Percentiles rank a stretch among this genome's conserved stretches.
Evolutionary conservation across 2,888 invertebrate genomes (phyloP).

Genomic region (Apeira syringaria): DNA sequence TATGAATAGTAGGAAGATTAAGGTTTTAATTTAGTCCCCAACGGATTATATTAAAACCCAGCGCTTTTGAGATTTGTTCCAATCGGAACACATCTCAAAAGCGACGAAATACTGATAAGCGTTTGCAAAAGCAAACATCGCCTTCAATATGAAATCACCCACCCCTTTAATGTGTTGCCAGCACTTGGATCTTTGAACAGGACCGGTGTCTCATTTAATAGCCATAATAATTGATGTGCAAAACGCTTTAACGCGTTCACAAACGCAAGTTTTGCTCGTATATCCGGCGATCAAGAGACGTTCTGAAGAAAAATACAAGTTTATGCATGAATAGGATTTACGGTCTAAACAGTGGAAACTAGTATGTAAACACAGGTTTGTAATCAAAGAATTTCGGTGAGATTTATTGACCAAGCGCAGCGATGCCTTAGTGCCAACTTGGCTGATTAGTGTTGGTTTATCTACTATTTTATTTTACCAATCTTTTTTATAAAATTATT

Average conservation of each 20-base stretch:
- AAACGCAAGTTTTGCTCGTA: conserved; percentile 7
- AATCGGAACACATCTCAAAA: not conserved
- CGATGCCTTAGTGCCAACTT: no score
- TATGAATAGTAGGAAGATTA: not conserved
- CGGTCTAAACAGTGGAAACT: conserved; percentile 13
- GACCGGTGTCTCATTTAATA: conserved; percentile 13
- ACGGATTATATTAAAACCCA: no score
- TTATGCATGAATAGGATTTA: conserved; percentile 19
- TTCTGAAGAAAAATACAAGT: conserved; percentile 12
- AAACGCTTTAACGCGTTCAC: conserved; percentile 12
- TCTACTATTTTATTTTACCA: no score
- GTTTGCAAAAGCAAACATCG: conserved; percentile 8
- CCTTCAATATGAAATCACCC: conserved; percentile 5
- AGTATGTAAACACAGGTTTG: conserved; percentile 7
- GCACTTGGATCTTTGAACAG: conserved; percentile 1
- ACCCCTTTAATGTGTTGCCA: conserved; percentile 19
- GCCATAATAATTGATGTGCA: conserved; percentile 15
- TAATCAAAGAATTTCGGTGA: conserved; percentile 6
- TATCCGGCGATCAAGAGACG: conserved; percentile 16
- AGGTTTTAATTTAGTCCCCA: not conserved
- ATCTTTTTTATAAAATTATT: no score
- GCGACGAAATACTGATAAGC: not conserved
- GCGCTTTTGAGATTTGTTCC: no score
- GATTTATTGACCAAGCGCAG: no score
- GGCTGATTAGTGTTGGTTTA: no score